These are phyloP conservation scores for Stomatorhinus ivindoensis DNA, from an alignment of 2,113 vertebrate species.

Conservation along the genomic window DNA sequence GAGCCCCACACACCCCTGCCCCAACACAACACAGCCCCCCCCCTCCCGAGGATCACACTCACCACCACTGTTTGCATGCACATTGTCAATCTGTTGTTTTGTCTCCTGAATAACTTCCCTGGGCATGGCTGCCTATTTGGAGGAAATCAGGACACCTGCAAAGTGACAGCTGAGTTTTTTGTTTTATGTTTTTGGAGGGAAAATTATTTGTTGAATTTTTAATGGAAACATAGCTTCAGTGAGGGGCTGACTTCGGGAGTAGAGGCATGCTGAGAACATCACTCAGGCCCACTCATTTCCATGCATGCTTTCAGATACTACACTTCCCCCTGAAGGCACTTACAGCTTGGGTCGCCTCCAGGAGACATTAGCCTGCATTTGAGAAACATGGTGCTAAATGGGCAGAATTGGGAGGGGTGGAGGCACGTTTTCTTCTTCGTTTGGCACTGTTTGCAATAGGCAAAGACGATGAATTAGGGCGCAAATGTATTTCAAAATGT, in stretches of 20 bases:
- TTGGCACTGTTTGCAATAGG: not conserved
- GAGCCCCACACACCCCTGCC: not conserved
- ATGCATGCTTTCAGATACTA: not conserved
- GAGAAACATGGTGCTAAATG: slow-evolving; percentile 10
- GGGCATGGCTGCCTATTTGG: slow-evolving; percentile 27
- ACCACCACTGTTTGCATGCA: not conserved
- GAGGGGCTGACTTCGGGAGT: not conserved
- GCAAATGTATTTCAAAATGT: slow-evolving; percentile 13
- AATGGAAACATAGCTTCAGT: slow-evolving; percentile 16
- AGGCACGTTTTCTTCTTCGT: not conserved
- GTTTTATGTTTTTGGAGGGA: slow-evolving; percentile 2
- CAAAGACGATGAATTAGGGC: not conserved
- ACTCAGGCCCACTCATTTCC: not conserved
- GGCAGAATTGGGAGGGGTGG: not conserved
- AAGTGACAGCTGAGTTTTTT: not conserved
- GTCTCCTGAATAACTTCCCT: slow-evolving; percentile 8
- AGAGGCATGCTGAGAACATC: not conserved
- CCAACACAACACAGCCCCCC: not conserved
- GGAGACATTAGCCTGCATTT: not conserved
- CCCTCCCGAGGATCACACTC: not conserved
- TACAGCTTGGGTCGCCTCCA: slow-evolving; percentile 7
- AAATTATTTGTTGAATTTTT: slow-evolving; percentile 28
- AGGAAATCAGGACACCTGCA: not conserved
- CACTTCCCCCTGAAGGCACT: not conserved
- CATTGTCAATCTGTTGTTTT: not conserved